Evolutionary conservation across 1,140 invertebrate species (phyloP), one percentile per base, ranked within the genome.

Genomic region (Drosophila novamexicana): DNA sequence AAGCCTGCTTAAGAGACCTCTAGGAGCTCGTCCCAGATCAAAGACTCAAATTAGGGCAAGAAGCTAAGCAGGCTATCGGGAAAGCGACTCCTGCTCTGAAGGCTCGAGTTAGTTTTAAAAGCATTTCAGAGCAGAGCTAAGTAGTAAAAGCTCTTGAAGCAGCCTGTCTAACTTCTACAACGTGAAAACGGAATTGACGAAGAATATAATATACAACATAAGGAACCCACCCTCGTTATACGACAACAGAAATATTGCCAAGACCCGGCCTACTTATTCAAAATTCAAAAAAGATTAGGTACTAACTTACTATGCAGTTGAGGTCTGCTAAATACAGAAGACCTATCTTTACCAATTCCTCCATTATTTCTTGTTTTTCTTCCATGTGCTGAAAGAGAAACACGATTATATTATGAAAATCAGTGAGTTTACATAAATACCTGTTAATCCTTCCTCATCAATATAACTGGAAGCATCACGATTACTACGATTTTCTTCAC

Each of bases 251-350:
- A 9, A 45, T n/a, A 16, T 16, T 18, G 34, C 7, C 5, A 58
- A 14, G 9, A n/a, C 8, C 22, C 29, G 14, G 16, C 44, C 7
- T 34, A 29, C 16, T 56, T 56, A 58, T 49, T 50, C 12, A 45
- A 68, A 22, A 39, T 47, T 7, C 32, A 63, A 37, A 61, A 50
- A 69, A 64, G 47, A 69, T 53, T 52, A 77, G 93, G 93, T 93
- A 94, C 93, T 93, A 94, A 94, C 94, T 94, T 94, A 94, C 94
- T 94, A 94, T 94, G 94, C 93, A 94, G 93, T 93, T 94, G 93
- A 92, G 93, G 93, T 92, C 93, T 93, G 76, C 93, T 83, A 62
- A 90, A 90, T 58, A 90, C 75, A 50, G 85, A 80, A 47, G 84
- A 77, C 49, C 80, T 80, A 44, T 90, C 85, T 49, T 83, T 84